Base-by-base conservation (phyloP, 2,113 vertebrate genomes). In the Gavia stellata region DNA sequence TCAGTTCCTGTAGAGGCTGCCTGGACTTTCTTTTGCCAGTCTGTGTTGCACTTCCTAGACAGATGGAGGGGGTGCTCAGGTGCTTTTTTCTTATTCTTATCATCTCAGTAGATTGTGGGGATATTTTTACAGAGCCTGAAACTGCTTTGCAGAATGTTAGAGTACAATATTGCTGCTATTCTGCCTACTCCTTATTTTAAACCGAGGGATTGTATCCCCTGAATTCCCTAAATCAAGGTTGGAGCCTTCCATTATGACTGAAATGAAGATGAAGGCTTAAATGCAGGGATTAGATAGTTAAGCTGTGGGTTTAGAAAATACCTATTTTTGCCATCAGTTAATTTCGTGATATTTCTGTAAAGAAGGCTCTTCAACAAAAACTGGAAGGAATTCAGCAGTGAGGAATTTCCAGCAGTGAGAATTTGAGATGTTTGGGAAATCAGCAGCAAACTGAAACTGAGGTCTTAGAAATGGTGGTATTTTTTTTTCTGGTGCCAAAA, bases 371-470 rank as follows among this genome's bases (percentile, higher is more conserved):
- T 96, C 72, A 94, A 86, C 47, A 93, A 94, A 92, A 90, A 71
- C 77, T 95, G 88, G 86, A 96, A 95, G 88, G 75, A 81, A 95
- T 96, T 96, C 47, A 18, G 50, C 85, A 8, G 9, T 88, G 55
- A 97, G 75, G 68, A 96, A 96, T 95, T 95, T 96, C 94, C 95
- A 96, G 52, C 92, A 96, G 92, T 86, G 92, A 88, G 86, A 95
- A 96, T 84, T 81, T 95, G 95, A 96, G 96, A 94, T 93, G 95
- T 97, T 97, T 96, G 95, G 95, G 96, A 97, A 94, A 96, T 97
- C 88, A 89, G 92, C 56, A 94, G 90, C 96, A 86, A 95, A 96
- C 91, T 96, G 94, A 96, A 97, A 91, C 91, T 89, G 95, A 96
- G 83, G 94, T 94, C 86, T 96, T 96, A 85, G 81, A 96, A 94